Conservation (phyloP, 2,888 invertebrate genomes). For the Gandaritis pyraliata region DNA sequence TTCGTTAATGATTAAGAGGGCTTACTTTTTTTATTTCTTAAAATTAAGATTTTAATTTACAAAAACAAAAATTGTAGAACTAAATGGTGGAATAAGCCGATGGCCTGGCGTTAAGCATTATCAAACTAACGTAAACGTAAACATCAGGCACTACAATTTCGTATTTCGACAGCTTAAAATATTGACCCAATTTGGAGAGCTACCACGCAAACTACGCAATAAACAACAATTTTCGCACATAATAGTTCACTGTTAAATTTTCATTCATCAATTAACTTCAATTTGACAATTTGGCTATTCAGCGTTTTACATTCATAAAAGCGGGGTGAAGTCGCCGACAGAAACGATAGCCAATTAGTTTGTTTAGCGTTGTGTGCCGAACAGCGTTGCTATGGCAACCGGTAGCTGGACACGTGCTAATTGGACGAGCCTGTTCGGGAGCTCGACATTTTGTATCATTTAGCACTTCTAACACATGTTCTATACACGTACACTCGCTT, state of each 20-base stretch:
- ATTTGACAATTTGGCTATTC: conserved; percentile 45
- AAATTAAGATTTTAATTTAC: not conserved
- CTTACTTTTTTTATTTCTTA: no score
- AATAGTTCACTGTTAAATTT: conserved; percentile 47
- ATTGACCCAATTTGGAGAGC: conserved; percentile 17
- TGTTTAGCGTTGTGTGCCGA: conserved; percentile 68
- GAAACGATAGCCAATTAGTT: conserved; percentile 72
- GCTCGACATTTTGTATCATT: conserved; percentile 67
- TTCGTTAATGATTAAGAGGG: not conserved
- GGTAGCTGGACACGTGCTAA: conserved; percentile 64
- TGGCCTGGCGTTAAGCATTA: no score
- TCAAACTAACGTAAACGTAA: no score
- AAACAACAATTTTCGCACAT: conserved; percentile 36
- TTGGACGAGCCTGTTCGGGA: conserved; percentile 61
- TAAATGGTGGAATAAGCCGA: no score
- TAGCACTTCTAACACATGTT: conserved; percentile 56
- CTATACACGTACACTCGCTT: conserved; percentile 26
- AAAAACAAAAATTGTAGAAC: no score
- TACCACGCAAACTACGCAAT: conserved; percentile 25
- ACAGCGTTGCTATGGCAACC: conserved; percentile 63
- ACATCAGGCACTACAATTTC: not conserved
- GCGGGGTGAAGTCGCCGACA: conserved; percentile 56
- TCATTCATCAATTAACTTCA: conserved; percentile 53
- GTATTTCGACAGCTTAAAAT: not conserved
- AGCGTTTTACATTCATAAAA: conserved; percentile 51